Evolutionary conservation across 2,113 vertebrate genomes (phyloP).

Genomic region (Coreoperca whiteheadi): DNA sequence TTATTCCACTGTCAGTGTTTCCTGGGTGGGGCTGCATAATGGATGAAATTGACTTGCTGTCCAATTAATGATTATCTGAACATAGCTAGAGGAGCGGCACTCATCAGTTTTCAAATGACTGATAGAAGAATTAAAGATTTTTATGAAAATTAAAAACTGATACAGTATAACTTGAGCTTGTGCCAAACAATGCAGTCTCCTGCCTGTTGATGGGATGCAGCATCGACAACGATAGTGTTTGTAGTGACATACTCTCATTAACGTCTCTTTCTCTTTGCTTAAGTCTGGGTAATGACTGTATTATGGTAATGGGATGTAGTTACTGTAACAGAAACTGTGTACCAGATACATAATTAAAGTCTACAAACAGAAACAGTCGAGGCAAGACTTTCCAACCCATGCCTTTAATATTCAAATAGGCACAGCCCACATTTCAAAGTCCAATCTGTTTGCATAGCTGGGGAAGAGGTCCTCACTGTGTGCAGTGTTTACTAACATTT

Average conservation of each 20-base stretch:
- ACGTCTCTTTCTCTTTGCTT: slow-evolving; percentile 63
- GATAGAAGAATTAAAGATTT: slow-evolving; percentile 63
- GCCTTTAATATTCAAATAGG: slow-evolving; percentile 66
- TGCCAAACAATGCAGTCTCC: slow-evolving; percentile 40
- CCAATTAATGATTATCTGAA: slow-evolving; percentile 79
- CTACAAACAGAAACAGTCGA: slow-evolving; percentile 67
- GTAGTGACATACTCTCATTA: slow-evolving; percentile 59
- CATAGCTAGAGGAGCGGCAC: slow-evolving; percentile 55
- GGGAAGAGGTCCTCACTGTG: slow-evolving; percentile 22
- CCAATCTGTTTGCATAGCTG: slow-evolving; percentile 49
- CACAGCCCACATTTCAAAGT: slow-evolving; percentile 53
- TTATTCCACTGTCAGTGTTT: slow-evolving; percentile 68
- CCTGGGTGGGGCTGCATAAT: slow-evolving; percentile 76
- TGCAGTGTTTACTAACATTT: slow-evolving; percentile 45
- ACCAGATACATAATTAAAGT: slow-evolving; percentile 74
- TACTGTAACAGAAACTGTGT: slow-evolving; percentile 64
- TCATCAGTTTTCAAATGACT: slow-evolving; percentile 69
- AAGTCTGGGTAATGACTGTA: slow-evolving; percentile 69
- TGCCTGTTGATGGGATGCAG: slow-evolving; percentile 31
- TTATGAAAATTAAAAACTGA: slow-evolving; percentile 42
- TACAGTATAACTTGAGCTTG: slow-evolving; percentile 38
- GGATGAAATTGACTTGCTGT: slow-evolving; percentile 80
- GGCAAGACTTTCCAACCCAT: slow-evolving; percentile 45
- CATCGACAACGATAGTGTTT: slow-evolving; percentile 45
- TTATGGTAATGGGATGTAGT: slow-evolving; percentile 75